Conservation (phyloP, 2,797 vertebrate species). For the Chelmon rostratus region DNA sequence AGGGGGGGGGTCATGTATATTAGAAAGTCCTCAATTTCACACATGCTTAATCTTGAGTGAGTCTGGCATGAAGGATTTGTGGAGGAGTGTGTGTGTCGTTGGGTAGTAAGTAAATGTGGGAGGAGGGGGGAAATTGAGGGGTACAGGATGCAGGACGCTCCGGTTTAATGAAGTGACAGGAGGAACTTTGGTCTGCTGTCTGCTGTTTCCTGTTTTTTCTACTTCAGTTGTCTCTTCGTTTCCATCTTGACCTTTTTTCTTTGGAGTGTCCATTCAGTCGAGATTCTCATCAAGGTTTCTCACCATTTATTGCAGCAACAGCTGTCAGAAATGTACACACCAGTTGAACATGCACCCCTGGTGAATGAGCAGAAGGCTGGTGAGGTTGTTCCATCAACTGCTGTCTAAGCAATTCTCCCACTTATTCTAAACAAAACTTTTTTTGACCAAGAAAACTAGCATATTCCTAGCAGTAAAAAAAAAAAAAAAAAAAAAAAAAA, state of each 20-base stretch:
- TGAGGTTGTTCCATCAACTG: not conserved
- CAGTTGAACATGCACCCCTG: not conserved
- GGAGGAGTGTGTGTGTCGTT: constrained; percentile 79
- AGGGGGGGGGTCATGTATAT: constrained; percentile 86
- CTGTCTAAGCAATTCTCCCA: no score
- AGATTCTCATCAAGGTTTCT: not conserved
- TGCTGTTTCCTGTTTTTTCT: constrained; percentile 72
- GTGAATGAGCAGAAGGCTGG: not conserved
- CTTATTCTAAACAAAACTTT: no score
- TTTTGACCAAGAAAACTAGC: no score
- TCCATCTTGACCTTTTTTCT: constrained; percentile 62
- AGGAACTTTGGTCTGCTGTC: constrained; percentile 86
- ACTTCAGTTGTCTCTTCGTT: constrained; percentile 28
- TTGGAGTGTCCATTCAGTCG: not conserved
- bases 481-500: no score
- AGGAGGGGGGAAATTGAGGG: constrained; percentile 86
- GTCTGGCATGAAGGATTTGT: constrained; percentile 98
- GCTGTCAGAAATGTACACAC: not conserved
- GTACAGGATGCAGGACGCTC: constrained; percentile 94
- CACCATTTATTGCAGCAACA: not conserved
- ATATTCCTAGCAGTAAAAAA: no score
- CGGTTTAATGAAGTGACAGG: constrained; percentile 96
- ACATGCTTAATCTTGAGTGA: constrained; percentile 98
- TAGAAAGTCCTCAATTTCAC: constrained; percentile 98
- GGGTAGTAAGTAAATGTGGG: constrained; percentile 68